A percentile compares a stretch with the other conserved stretches of the same genome.
phyloP scores from a whole-genome alignment of 2,888 invertebrate species.

The Athalia rosae region DNA sequence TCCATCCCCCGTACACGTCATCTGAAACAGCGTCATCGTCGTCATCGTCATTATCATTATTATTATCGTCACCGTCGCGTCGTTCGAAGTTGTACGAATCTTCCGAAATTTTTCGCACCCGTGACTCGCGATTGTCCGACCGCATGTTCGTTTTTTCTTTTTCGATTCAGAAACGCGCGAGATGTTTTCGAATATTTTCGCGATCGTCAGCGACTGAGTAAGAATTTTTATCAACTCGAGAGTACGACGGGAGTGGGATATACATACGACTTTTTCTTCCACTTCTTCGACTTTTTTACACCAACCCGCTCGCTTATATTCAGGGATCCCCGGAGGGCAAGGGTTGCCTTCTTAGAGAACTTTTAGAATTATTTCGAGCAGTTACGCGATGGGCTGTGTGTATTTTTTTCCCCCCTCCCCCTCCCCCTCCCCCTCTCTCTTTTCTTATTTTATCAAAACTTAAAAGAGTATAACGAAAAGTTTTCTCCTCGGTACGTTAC shows the following conservation, averaged over 20 bases:
- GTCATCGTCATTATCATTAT: no score
- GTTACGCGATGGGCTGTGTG: neutral
- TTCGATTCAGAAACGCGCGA: no score
- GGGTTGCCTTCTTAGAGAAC: conserved; percentile 16
- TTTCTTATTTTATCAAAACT: conserved; percentile 9
- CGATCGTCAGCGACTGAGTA: neutral
- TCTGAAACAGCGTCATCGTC: no score
- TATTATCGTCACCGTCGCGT: no score
- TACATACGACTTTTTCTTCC: neutral
- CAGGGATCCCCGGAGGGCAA: conserved; percentile 24
- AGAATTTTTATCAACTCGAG: neutral
- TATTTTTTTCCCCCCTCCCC: neutral
- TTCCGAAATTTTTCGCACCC: no score
- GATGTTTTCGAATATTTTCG: no score
- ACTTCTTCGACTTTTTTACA: no score
- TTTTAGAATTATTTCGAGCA: conserved; percentile 26
- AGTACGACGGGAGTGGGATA: neutral
- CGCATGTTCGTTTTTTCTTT: no score
- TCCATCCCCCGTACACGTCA: no score
- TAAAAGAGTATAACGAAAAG: conserved; percentile 1
- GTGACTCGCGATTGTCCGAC: no score
- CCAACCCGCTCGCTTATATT: neutral
- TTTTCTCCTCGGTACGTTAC: conserved; percentile 4
- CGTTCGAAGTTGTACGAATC: no score
- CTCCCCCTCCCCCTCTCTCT: no score